Percentiles rank a stretch among this genome's conserved stretches.
Conservation (phyloP, 2,797 vertebrate species). For the Eleutherodactylus coqui region DNA sequence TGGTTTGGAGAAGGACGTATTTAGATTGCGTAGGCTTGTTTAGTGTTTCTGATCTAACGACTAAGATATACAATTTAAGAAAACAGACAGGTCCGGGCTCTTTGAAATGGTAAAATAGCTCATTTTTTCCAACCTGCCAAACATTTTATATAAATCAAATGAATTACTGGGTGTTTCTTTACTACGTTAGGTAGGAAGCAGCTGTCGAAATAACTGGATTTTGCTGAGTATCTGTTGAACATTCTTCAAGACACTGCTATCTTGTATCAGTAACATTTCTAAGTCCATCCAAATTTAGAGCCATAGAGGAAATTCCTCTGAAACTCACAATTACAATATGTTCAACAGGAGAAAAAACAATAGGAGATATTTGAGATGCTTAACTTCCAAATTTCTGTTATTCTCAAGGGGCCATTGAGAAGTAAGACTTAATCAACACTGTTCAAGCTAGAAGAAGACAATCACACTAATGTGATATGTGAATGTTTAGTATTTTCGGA, state of each 20-base stretch:
- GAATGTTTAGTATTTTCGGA: too few species aligned
- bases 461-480: too few species aligned
- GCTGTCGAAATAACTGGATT: slow-evolving; percentile 53
- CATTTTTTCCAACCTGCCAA: slow-evolving; percentile 29
- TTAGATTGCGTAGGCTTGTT: slow-evolving; percentile 58
- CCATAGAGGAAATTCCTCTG: neutral
- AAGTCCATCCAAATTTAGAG: neutral
- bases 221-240: slow-evolving; percentile 17
- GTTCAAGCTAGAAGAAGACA: too few species aligned
- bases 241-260: slow-evolving; percentile 18
- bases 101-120: slow-evolving; percentile 58
- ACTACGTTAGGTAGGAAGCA: slow-evolving; percentile 32
- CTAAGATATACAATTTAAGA: slow-evolving; percentile 62
- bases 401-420: too few species aligned
- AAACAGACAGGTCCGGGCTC: slow-evolving; percentile 44
- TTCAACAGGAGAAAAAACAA: neutral
- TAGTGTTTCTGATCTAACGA: slow-evolving; percentile 46
- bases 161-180: slow-evolving; percentile 31
- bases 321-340: neutral
- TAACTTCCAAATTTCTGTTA: neutral
- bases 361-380: neutral
- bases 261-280: slow-evolving; percentile 5
- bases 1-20: slow-evolving; percentile 60
- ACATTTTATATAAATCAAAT: slow-evolving; percentile 45
- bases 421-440: too few species aligned